Evolutionary conservation across 2,888 invertebrate genomes (phyloP).

Genomic region (Zygogramma bicolorata): DNA sequence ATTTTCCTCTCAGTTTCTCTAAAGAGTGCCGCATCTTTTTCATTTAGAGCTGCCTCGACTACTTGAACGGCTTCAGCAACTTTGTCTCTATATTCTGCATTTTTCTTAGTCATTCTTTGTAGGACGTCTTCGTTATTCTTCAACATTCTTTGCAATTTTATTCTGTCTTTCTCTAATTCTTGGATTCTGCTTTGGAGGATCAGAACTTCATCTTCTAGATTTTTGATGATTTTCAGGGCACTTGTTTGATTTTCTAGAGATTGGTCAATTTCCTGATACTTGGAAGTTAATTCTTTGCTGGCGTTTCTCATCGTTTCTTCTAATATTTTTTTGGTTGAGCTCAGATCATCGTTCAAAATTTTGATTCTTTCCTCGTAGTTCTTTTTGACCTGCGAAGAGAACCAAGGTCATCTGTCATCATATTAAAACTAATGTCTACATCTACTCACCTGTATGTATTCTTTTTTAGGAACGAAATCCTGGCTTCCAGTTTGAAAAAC

Average conservation of each 20-base stretch:
- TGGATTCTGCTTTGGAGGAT: constrained; percentile 65
- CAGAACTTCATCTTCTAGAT: constrained; percentile 68
- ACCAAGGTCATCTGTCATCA: not conserved
- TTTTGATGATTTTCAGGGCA: constrained; percentile 65
- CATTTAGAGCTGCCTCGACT: constrained; percentile 71
- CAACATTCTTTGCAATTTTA: constrained; percentile 65
- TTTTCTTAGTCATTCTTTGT: constrained; percentile 62
- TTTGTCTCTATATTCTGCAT: constrained; percentile 68
- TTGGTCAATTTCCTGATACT: constrained; percentile 61
- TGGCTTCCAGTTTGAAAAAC: constrained; percentile 65
- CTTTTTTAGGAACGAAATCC: constrained; percentile 57
- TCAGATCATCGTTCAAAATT: constrained; percentile 66
- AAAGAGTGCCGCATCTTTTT: constrained; percentile 70
- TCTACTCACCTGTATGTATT: constrained; percentile 38
- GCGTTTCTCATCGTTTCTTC: constrained; percentile 33
- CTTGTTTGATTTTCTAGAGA: constrained; percentile 68
- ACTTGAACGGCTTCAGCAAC: constrained; percentile 72
- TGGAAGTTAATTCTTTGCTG: constrained; percentile 67
- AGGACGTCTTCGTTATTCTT: constrained; percentile 63
- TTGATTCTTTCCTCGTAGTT: constrained; percentile 70
- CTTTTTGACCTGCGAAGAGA: constrained; percentile 64
- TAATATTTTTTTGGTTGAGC: constrained; percentile 38
- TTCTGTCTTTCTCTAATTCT: constrained; percentile 64
- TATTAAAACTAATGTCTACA: too few relatives aligned
- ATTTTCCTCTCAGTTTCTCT: constrained; percentile 67